phyloP scores from a whole-genome alignment of 2,888 invertebrate genomes.

The Suillia variegata region DNA sequence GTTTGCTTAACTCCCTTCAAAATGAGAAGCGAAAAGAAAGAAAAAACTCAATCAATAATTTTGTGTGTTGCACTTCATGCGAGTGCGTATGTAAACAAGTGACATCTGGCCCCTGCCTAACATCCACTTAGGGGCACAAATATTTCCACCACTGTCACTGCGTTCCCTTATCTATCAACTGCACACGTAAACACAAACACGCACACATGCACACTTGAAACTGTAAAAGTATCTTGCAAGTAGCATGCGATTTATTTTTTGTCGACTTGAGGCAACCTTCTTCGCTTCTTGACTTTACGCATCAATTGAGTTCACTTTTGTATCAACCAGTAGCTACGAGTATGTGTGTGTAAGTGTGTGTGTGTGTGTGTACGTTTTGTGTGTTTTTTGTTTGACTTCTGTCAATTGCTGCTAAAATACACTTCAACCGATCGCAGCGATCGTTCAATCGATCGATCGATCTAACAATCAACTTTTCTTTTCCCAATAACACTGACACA shows the following conservation, averaged over 20 bases:
- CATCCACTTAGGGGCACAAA: not conserved
- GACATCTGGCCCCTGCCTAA: constrained; percentile 42
- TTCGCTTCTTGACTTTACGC: not conserved
- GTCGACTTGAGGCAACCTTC: too few species aligned
- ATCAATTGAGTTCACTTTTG: constrained; percentile 1
- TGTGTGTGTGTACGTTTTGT: too few species aligned
- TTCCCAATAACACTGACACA: not conserved
- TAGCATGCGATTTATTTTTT: too few species aligned
- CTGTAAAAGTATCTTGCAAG: not conserved
- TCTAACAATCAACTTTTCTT: not conserved
- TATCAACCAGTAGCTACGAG: not conserved
- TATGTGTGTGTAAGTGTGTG: not conserved
- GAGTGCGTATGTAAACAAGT: constrained; percentile 40
- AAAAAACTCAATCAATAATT: not conserved
- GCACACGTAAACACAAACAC: not conserved
- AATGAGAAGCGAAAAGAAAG: too few species aligned
- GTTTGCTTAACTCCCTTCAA: not conserved
- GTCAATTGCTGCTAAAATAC: constrained; percentile 3
- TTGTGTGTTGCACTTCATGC: not conserved
- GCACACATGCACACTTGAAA: not conserved
- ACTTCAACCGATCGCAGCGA: not conserved
- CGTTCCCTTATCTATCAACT: not conserved
- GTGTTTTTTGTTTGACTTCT: not conserved
- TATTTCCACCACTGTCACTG: not conserved
- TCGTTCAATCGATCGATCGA: too few species aligned